These are phyloP conservation scores for Glaucopsyche alexis DNA, from an alignment of 2,888 invertebrate genomes.

Conservation along the genomic window DNA sequence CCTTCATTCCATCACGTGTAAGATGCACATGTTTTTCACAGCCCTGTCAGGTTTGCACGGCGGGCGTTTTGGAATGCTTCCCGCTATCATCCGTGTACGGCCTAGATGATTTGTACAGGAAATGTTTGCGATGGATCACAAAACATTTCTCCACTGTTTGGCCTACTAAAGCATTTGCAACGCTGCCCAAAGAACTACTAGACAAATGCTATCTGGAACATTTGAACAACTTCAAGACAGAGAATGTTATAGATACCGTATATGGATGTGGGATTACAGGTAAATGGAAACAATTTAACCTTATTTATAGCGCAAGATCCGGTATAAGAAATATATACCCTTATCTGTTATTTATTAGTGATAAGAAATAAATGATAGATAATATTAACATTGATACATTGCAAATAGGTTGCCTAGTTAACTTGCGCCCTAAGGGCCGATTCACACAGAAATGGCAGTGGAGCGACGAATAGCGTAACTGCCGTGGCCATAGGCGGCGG, in stretches of 20 bases:
- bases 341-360: no score
- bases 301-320: no score
- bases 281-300: constrained; percentile 53
- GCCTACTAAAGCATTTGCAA: constrained; percentile 94
- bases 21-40: constrained; percentile 46
- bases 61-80: constrained; percentile 92
- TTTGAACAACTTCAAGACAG: constrained; percentile 87
- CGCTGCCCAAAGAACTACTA: constrained; percentile 88
- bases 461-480: no score
- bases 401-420: no score
- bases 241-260: constrained; percentile 90
- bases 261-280: constrained; percentile 88
- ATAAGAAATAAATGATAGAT: no score
- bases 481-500: no score
- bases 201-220: constrained; percentile 92
- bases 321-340: no score
- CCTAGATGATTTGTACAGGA: constrained; percentile 91
- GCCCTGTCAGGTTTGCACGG: constrained; percentile 94
- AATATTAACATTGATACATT: no score
- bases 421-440: no score
- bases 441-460: no score
- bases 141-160: constrained; percentile 91
- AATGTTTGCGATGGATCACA: constrained; percentile 92
- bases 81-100: constrained; percentile 92
- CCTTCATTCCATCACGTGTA: background rate